These are phyloP conservation scores for Phoenicopterus ruber DNA, from an alignment of 2,113 vertebrate genomes.

Conservation along the genomic window DNA sequence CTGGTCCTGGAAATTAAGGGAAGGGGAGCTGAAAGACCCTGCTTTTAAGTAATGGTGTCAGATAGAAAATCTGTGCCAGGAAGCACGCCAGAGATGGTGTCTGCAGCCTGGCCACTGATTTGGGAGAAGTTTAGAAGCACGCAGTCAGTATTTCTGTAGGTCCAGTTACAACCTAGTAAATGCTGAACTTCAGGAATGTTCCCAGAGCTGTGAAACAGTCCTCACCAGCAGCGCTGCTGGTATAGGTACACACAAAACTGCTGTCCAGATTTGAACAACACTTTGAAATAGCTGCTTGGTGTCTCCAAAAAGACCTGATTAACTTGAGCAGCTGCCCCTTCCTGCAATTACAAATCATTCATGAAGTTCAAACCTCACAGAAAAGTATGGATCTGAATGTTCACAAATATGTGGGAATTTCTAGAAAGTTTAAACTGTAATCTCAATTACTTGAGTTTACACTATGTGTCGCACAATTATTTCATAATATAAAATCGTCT, in stretches of 20 bases:
- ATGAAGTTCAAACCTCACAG: background rate
- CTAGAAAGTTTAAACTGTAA: background rate
- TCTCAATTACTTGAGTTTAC: background rate
- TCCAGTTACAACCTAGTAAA: background rate
- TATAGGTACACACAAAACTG: background rate
- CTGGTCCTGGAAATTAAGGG: background rate
- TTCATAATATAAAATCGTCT: background rate
- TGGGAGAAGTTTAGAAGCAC: background rate
- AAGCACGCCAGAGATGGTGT: background rate
- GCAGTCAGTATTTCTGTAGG: background rate
- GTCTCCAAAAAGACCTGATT: background rate
- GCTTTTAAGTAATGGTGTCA: background rate
- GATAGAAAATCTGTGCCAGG: background rate
- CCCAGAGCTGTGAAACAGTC: background rate
- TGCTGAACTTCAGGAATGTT: background rate
- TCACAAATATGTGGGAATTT: background rate
- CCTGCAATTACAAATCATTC: background rate
- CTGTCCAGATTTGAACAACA: background rate
- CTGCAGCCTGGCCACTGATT: background rate
- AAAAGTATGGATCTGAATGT: background rate
- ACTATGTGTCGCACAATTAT: background rate
- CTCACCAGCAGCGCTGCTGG: background rate
- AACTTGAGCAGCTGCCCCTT: background rate
- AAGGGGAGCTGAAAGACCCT: background rate
- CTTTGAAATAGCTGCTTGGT: background rate